Evolutionary conservation across 2,888 invertebrate genomes (phyloP).

Genomic region (Ditylenchus weischeri): DNA sequence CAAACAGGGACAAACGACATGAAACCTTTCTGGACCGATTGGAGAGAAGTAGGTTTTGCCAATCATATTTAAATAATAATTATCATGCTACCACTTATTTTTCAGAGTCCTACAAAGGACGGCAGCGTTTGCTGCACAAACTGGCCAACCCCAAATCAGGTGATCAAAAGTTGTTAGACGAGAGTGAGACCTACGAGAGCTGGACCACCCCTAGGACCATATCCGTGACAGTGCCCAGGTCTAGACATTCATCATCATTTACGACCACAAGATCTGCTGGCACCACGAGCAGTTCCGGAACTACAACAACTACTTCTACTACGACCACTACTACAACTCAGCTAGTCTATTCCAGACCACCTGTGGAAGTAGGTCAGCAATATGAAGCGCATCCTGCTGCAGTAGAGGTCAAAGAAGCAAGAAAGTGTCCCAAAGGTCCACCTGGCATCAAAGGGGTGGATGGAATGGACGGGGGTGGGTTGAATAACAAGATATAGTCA

Average conservation of each 20-base stretch:
- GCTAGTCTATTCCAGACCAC: background rate
- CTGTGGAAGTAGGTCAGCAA: background rate
- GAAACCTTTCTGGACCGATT: constrained; percentile 18
- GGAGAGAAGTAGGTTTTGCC: constrained; percentile 18
- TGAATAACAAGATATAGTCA: no score
- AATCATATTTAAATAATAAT: background rate
- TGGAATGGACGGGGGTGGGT: constrained; percentile 19
- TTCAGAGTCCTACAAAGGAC: constrained; percentile 23
- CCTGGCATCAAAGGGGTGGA: constrained; percentile 10
- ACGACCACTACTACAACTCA: background rate
- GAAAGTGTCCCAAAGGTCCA: constrained; percentile 13
- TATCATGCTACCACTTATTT: no score
- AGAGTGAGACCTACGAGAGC: constrained; percentile 1
- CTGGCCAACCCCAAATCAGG: background rate
- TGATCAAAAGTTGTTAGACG: background rate
- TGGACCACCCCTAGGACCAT: background rate
- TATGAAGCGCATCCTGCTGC: background rate
- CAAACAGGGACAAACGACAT: background rate
- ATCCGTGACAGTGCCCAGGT: no score
- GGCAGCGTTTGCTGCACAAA: constrained; percentile 15
- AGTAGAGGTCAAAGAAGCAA: background rate
- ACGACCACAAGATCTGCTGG: background rate
- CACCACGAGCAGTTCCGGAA: background rate
- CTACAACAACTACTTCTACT: background rate
- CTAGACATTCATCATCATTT: background rate